Evolutionary conservation across 2,113 vertebrate species (phyloP).

Genomic region (Caranx melampygus): DNA sequence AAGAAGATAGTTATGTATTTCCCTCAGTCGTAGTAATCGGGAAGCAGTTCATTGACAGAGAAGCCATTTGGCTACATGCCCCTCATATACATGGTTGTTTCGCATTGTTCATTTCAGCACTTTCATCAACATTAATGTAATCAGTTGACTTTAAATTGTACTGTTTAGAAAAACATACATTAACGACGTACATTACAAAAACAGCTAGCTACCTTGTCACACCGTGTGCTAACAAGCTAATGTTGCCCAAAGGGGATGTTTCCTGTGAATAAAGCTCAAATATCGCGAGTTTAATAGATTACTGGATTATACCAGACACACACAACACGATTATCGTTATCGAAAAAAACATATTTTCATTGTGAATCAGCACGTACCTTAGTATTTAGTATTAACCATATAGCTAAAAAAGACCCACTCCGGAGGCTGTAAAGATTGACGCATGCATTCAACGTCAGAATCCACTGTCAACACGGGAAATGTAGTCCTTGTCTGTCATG

Average conservation of each 20-base stretch:
- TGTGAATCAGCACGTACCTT: conserved; percentile 68
- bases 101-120: not conserved
- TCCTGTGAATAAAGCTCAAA: not conserved
- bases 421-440: conserved; percentile 38
- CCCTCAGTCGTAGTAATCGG: not conserved
- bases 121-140: not conserved
- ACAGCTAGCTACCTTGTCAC: conserved; percentile 12
- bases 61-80: not conserved
- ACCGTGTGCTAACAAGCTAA: conserved; percentile 63
- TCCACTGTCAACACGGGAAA: conserved; percentile 48
- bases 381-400: conserved; percentile 58
- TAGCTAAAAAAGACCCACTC: conserved; percentile 52
- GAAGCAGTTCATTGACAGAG: not conserved
- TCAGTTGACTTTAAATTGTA: not conserved
- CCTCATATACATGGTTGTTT: not conserved
- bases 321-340: not conserved
- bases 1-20: not conserved
- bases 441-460: conserved; percentile 57
- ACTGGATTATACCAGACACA: not conserved
- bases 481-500: conserved; percentile 48
- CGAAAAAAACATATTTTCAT: not conserved
- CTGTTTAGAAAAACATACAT: not conserved
- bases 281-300: not conserved
- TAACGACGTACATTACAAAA: not conserved
- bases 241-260: conserved; percentile 12